Percentiles rank a stretch among this genome's conserved stretches.
Evolutionary conservation across 2,113 vertebrate species (phyloP).

Genomic region (Cyprinodon brontotheroides): DNA sequence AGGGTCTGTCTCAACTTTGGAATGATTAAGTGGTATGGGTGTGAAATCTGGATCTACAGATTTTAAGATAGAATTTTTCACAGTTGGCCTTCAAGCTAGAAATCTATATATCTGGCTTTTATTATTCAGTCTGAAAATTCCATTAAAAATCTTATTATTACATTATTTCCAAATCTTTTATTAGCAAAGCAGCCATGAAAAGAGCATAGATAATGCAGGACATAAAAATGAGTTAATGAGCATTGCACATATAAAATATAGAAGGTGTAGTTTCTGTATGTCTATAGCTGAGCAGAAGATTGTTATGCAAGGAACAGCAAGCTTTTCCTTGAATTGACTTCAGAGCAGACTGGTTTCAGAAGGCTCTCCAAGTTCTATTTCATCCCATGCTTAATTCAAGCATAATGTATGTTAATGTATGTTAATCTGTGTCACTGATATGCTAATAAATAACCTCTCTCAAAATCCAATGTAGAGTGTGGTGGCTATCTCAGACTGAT

Average conservation of each 20-base stretch:
- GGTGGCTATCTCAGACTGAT: constrained; percentile 44
- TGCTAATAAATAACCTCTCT: constrained; percentile 78
- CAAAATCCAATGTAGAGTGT: constrained; percentile 66
- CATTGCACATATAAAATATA: constrained; percentile 32
- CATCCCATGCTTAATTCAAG: constrained; percentile 72
- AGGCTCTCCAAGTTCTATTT: constrained; percentile 71
- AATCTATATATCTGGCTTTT: neutral
- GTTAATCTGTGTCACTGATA: constrained; percentile 82
- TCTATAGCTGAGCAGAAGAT: constrained; percentile 42
- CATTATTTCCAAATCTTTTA: constrained; percentile 20
- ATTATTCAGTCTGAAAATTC: neutral
- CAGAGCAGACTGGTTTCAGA: constrained; percentile 70
- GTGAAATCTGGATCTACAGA: too few relatives aligned
- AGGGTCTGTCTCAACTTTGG: too few relatives aligned
- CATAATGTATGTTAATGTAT: constrained; percentile 81
- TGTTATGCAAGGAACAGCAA: constrained; percentile 44
- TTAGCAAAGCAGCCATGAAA: constrained; percentile 13
- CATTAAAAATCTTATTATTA: neutral
- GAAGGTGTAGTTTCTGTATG: constrained; percentile 27
- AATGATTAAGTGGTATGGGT: too few relatives aligned
- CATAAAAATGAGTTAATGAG: constrained; percentile 32
- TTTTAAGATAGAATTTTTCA: too few relatives aligned
- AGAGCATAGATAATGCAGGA: constrained; percentile 23
- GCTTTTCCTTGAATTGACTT: constrained; percentile 61
- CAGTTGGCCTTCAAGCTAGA: too few relatives aligned